Percentiles rank a stretch among this genome's conserved stretches.
Evolutionary conservation across 2,797 vertebrate genomes (phyloP).

Genomic region (Neoniphon sammara): DNA sequence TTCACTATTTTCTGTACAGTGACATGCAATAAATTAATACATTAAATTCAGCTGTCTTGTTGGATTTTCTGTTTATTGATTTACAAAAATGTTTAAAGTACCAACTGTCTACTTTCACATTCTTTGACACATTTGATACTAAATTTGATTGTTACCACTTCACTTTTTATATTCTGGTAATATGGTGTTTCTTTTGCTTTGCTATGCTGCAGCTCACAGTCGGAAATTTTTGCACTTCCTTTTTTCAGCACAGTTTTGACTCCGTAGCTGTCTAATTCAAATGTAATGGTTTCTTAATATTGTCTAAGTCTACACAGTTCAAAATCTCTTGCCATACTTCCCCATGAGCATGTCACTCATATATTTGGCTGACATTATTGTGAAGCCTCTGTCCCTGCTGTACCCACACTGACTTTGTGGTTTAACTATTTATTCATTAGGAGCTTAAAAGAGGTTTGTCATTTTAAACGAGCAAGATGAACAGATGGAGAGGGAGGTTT

Average conservation of each 20-base stretch:
- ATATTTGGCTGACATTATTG: neutral
- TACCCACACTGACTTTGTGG: neutral
- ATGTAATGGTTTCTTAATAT: neutral
- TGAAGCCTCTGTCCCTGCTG: neutral
- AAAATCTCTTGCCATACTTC: neutral
- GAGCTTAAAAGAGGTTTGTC: neutral
- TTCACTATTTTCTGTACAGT: conserved; percentile 93
- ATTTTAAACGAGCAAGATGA: neutral
- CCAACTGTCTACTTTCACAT: neutral
- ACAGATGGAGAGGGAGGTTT: neutral
- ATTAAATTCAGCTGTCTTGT: conserved; percentile 70
- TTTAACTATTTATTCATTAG: neutral
- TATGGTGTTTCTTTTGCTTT: conserved; percentile 21
- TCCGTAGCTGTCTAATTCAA: conserved; percentile 14
- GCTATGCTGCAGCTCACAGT: conserved; percentile 21
- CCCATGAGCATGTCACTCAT: neutral
- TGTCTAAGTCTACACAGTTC: neutral
- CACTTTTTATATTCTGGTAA: conserved; percentile 54
- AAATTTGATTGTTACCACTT: conserved; percentile 30
- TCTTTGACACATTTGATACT: neutral
- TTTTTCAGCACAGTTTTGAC: conserved; percentile 23
- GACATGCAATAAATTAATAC: conserved; percentile 95
- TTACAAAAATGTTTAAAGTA: neutral
- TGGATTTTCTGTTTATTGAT: neutral
- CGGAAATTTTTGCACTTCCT: conserved; percentile 61